Percentiles rank a stretch among this genome's conserved stretches.
These are phyloP conservation scores for Manis javanica DNA, from an alignment of 2,797 vertebrate genomes.

Conservation along the genomic window DNA sequence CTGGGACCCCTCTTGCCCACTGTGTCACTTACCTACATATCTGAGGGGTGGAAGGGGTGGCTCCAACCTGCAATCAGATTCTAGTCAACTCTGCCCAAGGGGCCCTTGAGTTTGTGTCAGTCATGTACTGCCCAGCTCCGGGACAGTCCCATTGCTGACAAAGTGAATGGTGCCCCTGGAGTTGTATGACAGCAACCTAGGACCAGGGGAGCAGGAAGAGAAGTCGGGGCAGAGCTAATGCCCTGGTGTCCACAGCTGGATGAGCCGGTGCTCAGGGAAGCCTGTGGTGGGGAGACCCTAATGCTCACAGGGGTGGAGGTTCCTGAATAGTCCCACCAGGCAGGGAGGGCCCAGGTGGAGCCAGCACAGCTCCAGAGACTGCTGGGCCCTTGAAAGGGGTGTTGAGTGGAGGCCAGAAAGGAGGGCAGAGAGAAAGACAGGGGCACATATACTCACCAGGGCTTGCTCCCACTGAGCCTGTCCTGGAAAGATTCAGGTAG, in stretches of 20 bases:
- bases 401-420: rapidly evolving
- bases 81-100: neutral
- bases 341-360: rapidly evolving
- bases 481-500: conserved; percentile 68
- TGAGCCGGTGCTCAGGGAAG: neutral
- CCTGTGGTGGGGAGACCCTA: neutral
- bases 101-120: neutral
- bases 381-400: neutral
- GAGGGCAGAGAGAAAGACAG: neutral
- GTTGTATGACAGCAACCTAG: neutral
- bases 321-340: no score
- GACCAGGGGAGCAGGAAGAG: neutral
- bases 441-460: conserved; percentile 63
- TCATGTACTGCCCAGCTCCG: neutral
- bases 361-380: neutral
- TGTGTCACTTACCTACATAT: conserved; percentile 68
- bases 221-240: neutral
- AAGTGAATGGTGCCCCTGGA: neutral
- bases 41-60: conserved; percentile 60
- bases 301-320: neutral
- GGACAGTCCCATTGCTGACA: neutral
- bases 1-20: neutral
- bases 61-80: conserved; percentile 74
- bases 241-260: neutral
- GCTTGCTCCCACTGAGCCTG: conserved; percentile 22